phyloP scores from a whole-genome alignment of 2,888 invertebrate species.

The Drosophila limbata region DNA sequence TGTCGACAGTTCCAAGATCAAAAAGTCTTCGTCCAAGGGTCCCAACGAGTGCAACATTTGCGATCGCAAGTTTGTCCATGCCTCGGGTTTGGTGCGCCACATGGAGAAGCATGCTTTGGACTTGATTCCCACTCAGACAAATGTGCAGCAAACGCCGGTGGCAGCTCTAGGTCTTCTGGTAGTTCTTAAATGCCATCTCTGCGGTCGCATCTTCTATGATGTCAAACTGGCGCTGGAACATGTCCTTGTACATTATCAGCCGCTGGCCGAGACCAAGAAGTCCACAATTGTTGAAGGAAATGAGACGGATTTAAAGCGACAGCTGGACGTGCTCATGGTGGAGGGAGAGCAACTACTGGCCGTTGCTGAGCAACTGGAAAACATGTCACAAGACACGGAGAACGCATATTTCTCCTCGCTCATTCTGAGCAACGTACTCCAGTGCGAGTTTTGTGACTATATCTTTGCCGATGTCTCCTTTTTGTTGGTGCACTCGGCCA shows the following conservation, averaged over 20 bases:
- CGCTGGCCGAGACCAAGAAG: neutral
- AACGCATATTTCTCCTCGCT: slow-evolving; percentile 56
- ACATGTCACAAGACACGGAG: slow-evolving; percentile 21
- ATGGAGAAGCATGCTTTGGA: slow-evolving; percentile 85
- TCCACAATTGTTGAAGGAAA: neutral
- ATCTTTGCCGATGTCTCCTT: slow-evolving; percentile 86
- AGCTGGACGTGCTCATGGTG: slow-evolving; percentile 19
- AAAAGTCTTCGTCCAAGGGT: slow-evolving; percentile 71
- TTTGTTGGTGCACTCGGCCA: slow-evolving; percentile 83
- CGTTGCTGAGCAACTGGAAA: slow-evolving; percentile 38
- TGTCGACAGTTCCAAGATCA: slow-evolving; percentile 30
- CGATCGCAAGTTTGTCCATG: slow-evolving; percentile 85
- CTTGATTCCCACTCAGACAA: slow-evolving; percentile 72
- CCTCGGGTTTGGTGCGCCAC: slow-evolving; percentile 83
- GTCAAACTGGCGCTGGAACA: slow-evolving; percentile 73
- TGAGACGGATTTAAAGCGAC: slow-evolving; percentile 13
- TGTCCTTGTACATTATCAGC: slow-evolving; percentile 68
- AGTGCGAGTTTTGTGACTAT: slow-evolving; percentile 88
- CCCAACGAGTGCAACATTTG: slow-evolving; percentile 84
- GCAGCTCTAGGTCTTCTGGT: slow-evolving; percentile 68
- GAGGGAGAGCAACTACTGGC: slow-evolving; percentile 31
- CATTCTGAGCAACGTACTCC: slow-evolving; percentile 85
- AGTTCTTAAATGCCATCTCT: slow-evolving; percentile 81
- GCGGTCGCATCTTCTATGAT: slow-evolving; percentile 82
- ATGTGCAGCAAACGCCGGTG: slow-evolving; percentile 23